Base-by-base conservation (phyloP, 2,797 vertebrate species). In the Mallotus villosus region DNA sequence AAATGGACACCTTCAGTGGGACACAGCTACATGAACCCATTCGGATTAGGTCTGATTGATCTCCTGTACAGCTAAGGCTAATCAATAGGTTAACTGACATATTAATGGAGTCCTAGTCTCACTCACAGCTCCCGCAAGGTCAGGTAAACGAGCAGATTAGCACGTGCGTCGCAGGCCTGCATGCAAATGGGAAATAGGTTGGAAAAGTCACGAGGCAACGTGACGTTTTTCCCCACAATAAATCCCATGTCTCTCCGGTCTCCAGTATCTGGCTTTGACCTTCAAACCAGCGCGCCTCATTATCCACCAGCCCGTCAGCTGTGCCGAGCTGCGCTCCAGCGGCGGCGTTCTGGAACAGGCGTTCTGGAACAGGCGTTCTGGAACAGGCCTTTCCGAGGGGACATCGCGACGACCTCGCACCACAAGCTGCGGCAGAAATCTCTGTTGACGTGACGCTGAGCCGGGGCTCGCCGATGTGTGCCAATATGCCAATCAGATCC, bases 81-180 rank as follows among this genome's bases (percentile, higher is more conserved):
- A 87, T 88, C 86, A 82, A 89, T 88, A 86, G 83, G 81, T 82
- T 87, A 84, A 89, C 87, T 83, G 82, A 76, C 78, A 81, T 83
- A 81, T 84, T 82, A 85, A 89, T 85, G 82, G 83, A 77, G 78
- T 80, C 75, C 55, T 86, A 80, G 76, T 74, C 75, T 65, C 74
- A 80, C 76, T 72, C 67, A 82, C 71, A 81, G 78, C 75, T 77
- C 55, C 75, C 79, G 77, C 74, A 83, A 81, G 74, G 80, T 82
- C 76, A 64, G 81, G 64, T 66, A 68, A 76, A 62, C 61, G 74
- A 68, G 65, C 19, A 78, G 74, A 75, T 62, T 22, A 74, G 46
- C 19, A 66, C 80, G 80, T 77, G 41, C 78, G 51, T 63, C 53
- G 69, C 41, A 76, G 53, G 37, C 63, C 70, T 70, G 27, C 11